A percentile compares a stretch with the other conserved stretches of the same genome.
Evolutionary conservation across 2,797 vertebrate genomes (phyloP).

Genomic region (Spatula clypeata): DNA sequence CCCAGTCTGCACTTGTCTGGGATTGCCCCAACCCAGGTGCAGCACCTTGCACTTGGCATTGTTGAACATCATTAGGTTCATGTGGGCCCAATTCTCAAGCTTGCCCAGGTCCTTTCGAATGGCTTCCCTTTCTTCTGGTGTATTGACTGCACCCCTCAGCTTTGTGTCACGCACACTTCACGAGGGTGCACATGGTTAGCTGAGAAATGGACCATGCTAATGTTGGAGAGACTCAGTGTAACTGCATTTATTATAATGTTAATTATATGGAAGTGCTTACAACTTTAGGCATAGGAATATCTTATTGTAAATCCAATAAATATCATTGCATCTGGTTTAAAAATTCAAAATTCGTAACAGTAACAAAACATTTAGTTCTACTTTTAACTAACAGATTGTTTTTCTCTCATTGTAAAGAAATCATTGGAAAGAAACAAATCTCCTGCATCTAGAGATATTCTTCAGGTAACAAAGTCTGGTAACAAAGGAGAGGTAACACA

Average conservation of each 20-base stretch:
- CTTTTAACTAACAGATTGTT: background rate
- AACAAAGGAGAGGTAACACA: background rate
- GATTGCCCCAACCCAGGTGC: no score
- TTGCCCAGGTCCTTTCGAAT: no score
- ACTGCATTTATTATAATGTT: background rate
- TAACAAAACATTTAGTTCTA: background rate
- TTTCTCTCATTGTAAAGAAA: background rate
- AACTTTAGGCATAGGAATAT: background rate
- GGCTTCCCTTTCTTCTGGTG: no score
- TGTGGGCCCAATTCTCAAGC: no score
- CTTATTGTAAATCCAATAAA: background rate
- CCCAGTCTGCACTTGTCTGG: no score
- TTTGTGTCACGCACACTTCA: no score
- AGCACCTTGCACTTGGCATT: no score
- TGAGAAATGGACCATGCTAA: background rate
- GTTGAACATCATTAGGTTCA: no score
- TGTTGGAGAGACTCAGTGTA: background rate
- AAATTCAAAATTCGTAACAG: background rate
- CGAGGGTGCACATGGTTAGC: background rate
- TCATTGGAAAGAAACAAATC: background rate
- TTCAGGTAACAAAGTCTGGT: conserved; percentile 3
- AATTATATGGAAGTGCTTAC: background rate
- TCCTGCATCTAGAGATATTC: background rate
- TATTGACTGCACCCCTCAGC: no score
- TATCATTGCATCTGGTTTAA: background rate